A percentile compares a stretch with the other conserved stretches of the same genome.
phyloP scores from a whole-genome alignment of 2,113 vertebrate genomes.

The Bos javanicus region DNA sequence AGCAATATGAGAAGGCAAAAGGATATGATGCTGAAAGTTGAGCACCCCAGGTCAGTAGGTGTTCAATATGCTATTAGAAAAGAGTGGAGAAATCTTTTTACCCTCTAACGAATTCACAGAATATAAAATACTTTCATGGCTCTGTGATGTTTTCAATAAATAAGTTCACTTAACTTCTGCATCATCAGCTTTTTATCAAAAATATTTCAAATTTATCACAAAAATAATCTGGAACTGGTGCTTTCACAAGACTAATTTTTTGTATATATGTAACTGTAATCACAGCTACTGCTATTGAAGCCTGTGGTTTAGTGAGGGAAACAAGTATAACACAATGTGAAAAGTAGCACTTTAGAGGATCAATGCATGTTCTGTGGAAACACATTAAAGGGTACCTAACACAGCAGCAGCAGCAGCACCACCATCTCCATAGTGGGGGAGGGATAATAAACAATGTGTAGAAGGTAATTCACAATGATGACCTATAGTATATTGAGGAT shows the following conservation, averaged over 20 bases:
- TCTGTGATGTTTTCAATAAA: not conserved
- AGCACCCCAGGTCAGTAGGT: not conserved
- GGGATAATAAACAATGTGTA: not conserved
- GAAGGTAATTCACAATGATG: not conserved
- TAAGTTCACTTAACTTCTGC: not conserved
- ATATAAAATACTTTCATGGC: not conserved
- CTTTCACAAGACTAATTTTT: not conserved
- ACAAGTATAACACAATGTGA: not conserved
- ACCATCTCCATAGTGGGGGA: fast-evolving
- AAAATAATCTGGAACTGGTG: not conserved
- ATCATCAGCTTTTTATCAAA: not conserved
- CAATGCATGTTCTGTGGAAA: not conserved
- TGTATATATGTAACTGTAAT: not conserved
- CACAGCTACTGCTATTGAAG: not conserved
- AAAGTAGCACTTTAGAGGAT: not conserved
- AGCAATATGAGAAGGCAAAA: not conserved
- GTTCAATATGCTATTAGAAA: not conserved
- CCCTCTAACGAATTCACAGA: not conserved
- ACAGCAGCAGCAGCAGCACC: no score
- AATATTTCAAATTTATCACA: not conserved
- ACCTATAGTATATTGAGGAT: not conserved
- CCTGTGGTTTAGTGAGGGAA: no score
- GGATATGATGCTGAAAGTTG: not conserved
- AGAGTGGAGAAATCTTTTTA: not conserved
- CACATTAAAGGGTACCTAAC: no score